Evolutionary conservation across 2,888 invertebrate species (phyloP).

Genomic region (Acronicta psi): DNA sequence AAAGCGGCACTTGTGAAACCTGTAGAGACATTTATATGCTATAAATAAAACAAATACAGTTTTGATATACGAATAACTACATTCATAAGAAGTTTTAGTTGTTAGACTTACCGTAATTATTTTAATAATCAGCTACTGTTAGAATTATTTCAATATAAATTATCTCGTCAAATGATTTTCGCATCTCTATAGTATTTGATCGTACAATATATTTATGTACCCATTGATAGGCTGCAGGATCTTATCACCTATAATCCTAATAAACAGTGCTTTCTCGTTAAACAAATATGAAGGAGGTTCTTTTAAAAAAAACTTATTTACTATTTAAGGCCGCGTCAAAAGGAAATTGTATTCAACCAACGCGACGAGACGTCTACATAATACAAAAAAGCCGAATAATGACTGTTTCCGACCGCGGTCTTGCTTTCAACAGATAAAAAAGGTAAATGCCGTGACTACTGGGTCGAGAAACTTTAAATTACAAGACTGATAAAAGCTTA

Average conservation of each 20-base stretch:
- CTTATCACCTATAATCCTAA: too few relatives aligned
- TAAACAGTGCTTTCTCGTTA: too few relatives aligned
- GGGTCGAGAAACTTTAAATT: neutral
- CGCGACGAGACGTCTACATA: too few relatives aligned
- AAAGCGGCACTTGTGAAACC: constrained; percentile 5
- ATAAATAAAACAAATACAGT: constrained; percentile 16
- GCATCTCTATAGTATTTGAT: too few relatives aligned
- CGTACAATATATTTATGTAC: too few relatives aligned
- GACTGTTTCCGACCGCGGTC: neutral
- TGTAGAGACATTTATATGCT: neutral
- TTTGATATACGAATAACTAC: constrained; percentile 7
- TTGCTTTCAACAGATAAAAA: neutral
- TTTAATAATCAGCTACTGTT: neutral
- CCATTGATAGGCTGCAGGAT: too few relatives aligned
- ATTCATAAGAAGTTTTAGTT: constrained; percentile 2
- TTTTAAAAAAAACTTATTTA: too few relatives aligned
- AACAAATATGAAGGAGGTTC: too few relatives aligned
- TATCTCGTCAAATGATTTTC: neutral
- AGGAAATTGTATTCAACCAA: too few relatives aligned
- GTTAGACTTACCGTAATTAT: neutral
- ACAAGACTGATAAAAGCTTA: neutral
- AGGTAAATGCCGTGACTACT: neutral
- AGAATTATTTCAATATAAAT: too few relatives aligned
- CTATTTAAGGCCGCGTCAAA: too few relatives aligned
- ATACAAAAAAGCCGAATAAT: neutral